These are phyloP conservation scores for Xestia xanthographa DNA, from an alignment of 2,888 invertebrate species.

Conservation along the genomic window DNA sequence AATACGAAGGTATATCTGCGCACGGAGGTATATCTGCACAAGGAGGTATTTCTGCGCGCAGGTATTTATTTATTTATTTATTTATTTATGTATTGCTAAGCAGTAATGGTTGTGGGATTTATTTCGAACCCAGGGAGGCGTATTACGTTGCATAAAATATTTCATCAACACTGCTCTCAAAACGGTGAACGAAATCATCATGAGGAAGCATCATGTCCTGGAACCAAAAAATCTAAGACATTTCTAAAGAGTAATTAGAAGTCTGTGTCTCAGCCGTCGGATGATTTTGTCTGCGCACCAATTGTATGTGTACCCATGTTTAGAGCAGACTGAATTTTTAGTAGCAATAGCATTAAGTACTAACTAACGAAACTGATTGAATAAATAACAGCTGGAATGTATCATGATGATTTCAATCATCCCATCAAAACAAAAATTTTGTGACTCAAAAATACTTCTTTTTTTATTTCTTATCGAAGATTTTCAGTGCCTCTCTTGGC, in stretches of 20 bases:
- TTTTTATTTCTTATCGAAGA: not conserved
- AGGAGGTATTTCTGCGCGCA: not conserved
- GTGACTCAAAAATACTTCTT: not conserved
- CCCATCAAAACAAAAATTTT: no score
- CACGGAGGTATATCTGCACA: not conserved
- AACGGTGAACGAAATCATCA: not conserved
- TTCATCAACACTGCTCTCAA: not conserved
- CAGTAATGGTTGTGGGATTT: not conserved
- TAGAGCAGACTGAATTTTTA: not conserved
- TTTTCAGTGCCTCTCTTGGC: not conserved
- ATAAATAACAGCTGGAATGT: not conserved
- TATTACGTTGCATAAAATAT: not conserved
- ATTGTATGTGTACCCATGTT: not conserved
- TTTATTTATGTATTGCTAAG: no score
- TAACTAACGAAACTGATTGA: not conserved
- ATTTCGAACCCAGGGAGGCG: not conserved
- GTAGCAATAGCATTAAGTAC: not conserved
- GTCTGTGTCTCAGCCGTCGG: not conserved
- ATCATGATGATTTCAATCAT: not conserved
- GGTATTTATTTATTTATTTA: no score
- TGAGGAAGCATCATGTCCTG: not conserved
- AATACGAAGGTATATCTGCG: conserved; percentile 65
- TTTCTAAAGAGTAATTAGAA: not conserved
- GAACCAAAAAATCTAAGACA: not conserved
- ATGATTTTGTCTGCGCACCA: not conserved